These are phyloP conservation scores for Argyrosomus regius DNA, from an alignment of 2,797 vertebrate species.

Conservation along the genomic window DNA sequence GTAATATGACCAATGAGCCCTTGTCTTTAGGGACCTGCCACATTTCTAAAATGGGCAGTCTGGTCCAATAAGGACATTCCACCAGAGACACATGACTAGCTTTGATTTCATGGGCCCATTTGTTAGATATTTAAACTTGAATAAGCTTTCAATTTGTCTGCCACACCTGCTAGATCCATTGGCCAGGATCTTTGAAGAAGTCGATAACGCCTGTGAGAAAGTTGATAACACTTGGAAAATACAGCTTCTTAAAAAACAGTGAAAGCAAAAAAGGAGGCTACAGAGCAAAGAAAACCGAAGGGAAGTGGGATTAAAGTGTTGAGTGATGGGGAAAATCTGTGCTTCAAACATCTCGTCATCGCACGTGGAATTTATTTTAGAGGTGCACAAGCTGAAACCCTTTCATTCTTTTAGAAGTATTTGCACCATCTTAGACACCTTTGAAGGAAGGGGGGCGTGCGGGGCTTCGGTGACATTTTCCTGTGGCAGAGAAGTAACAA, in stretches of 20 bases:
- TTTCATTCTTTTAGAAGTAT: conserved; percentile 76
- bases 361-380: conserved; percentile 68
- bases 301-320: conserved; percentile 43
- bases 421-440: conserved; percentile 69
- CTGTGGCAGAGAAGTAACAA: conserved; percentile 62
- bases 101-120: conserved; percentile 44
- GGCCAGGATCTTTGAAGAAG: conserved; percentile 43
- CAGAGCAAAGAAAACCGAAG: not conserved
- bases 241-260: conserved; percentile 14
- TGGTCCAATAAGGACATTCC: conserved; percentile 44
- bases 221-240: conserved; percentile 33
- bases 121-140: conserved; percentile 60
- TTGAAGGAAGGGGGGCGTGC: conserved; percentile 68
- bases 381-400: conserved; percentile 44
- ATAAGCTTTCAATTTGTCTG: conserved; percentile 26
- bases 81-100: conserved; percentile 32
- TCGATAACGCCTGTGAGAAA: conserved; percentile 32
- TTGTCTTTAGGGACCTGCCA: conserved; percentile 26
- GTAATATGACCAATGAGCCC: conserved; percentile 40
- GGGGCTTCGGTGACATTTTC: conserved; percentile 69
- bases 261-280: conserved; percentile 8
- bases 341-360: conserved; percentile 54
- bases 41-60: conserved; percentile 37
- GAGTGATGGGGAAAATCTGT: conserved; percentile 53
- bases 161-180: conserved; percentile 38